Base-by-base conservation (phyloP, 2,113 vertebrate species). In the Toxostoma redivivum region DNA sequence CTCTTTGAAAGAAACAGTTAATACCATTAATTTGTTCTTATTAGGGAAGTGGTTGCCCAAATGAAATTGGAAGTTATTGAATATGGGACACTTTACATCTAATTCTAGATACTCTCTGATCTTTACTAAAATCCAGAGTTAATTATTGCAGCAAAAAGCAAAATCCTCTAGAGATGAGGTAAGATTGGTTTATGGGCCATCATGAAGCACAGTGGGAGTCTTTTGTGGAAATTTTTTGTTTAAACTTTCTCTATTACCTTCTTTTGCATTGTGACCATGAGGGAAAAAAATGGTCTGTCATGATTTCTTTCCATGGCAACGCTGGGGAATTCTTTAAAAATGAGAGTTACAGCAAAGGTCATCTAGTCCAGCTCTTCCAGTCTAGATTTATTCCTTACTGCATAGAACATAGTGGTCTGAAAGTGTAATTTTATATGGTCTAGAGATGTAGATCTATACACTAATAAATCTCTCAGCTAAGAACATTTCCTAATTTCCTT, bases 401-500 rank as follows among this genome's bases (percentile, higher is more conserved):
- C 60, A 47, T 81, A 44, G 71, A 44, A 74, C 88, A 62, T 40
- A 94, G 56, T 81, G 40, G 15, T 89, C 61, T 84, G 56, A 64
- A 96, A 84, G 21, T 76, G 24, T 86, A 95, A 89, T 96, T 96
- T 94, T 91, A 7, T 54, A 25, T 48, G 67, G 48, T 91, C 60
- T 56, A 19, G 72, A 88, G 64, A 88, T 88, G 60, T 51, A 84
- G 56, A 86, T 92, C 72, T 92, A 44, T 47, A 81, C 56, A 47
- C 65, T 86, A 84, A 94, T 95, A 92, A 90, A 91, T 96, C 56
- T 83, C 47, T 48, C 51, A 77, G 21, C 60, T 97, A 27, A 37
- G 77, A 78, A 64, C 35, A 67, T 84, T 95, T 96, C n/a, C 67
- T 84, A 64, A 95, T 95, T 95, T 95, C 70, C 73, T 89, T 89